Conservation (phyloP, 2,888 invertebrate genomes). For the Blastobasis lacticolella region DNA sequence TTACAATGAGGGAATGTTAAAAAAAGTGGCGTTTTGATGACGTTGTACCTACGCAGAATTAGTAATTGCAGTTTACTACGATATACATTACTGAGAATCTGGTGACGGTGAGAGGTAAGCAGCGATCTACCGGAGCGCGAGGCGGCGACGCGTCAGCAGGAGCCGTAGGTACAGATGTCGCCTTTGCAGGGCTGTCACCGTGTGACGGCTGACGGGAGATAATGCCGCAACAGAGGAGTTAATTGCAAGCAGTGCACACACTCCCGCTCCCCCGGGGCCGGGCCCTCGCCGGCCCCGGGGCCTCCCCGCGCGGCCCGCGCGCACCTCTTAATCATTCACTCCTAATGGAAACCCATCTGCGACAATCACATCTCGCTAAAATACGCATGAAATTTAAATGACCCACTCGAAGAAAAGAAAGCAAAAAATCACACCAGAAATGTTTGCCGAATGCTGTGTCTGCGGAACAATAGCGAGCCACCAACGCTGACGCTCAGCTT, state of each 20-base stretch:
- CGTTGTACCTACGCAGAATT: too few relatives aligned
- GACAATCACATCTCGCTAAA: slow-evolving; percentile 36
- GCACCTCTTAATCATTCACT: slow-evolving; percentile 66
- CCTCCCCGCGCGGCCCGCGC: slow-evolving; percentile 23
- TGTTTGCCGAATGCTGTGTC: slow-evolving; percentile 57
- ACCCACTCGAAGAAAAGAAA: slow-evolving; percentile 40
- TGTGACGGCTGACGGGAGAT: slow-evolving; percentile 39
- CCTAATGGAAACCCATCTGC: slow-evolving; percentile 60
- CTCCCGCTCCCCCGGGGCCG: slow-evolving; percentile 44
- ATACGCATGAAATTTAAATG: slow-evolving; percentile 69
- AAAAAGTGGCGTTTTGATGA: too few relatives aligned
- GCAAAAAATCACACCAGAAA: slow-evolving; percentile 46
- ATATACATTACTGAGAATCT: too few relatives aligned
- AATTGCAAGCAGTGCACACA: slow-evolving; percentile 64
- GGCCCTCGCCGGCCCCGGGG: slow-evolving; percentile 35
- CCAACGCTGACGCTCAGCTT: slow-evolving; percentile 57
- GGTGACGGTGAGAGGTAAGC: too few relatives aligned
- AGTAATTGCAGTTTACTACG: too few relatives aligned
- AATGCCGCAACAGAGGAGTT: slow-evolving; percentile 62
- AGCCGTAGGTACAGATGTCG: slow-evolving; percentile 21
- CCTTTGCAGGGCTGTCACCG: slow-evolving; percentile 3
- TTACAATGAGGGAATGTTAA: slow-evolving; percentile 8
- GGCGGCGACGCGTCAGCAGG: too few relatives aligned
- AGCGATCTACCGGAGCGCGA: too few relatives aligned
- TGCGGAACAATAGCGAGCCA: slow-evolving; percentile 58